A percentile compares a stretch with the other conserved stretches of the same genome.
Evolutionary conservation across 2,888 invertebrate genomes (phyloP).

Genomic region (Andrena minutula): DNA sequence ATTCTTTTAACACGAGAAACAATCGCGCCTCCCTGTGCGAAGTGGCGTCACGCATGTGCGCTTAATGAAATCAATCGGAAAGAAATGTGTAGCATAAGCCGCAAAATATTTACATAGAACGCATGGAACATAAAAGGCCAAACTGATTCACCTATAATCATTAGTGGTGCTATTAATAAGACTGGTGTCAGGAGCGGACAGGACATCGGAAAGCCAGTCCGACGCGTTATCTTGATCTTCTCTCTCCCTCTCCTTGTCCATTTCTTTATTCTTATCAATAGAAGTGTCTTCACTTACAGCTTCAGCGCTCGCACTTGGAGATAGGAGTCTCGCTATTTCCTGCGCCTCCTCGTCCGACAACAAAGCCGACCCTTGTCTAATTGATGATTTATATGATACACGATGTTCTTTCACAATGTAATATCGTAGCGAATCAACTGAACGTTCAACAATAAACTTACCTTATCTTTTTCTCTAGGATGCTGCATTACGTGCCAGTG

Average conservation of each 20-base stretch:
- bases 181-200: conserved; percentile 86
- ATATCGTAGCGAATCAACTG: conserved; percentile 30
- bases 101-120: conserved; percentile 64
- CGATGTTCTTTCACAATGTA: conserved; percentile 29
- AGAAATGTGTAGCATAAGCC: conserved; percentile 52
- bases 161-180: conserved; percentile 82
- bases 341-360: conserved; percentile 96
- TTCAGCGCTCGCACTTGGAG: conserved; percentile 84
- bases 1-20: neutral
- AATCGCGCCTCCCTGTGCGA: neutral
- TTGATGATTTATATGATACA: conserved; percentile 70
- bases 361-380: conserved; percentile 91
- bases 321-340: conserved; percentile 93
- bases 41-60: conserved; percentile 14
- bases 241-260: conserved; percentile 85
- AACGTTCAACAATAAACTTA: conserved; percentile 85
- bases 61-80: conserved; percentile 44
- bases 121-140: conserved; percentile 60
- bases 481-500: conserved; percentile 86
- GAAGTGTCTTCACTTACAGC: conserved; percentile 75
- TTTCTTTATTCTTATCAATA: conserved; percentile 85
- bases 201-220: conserved; percentile 87
- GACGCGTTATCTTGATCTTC: conserved; percentile 83
- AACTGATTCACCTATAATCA: conserved; percentile 82
- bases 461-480: conserved; percentile 94